A percentile compares a stretch with the other conserved stretches of the same genome.
Evolutionary conservation across 2,797 vertebrate species (phyloP).

Genomic region (Catharus ustulatus): DNA sequence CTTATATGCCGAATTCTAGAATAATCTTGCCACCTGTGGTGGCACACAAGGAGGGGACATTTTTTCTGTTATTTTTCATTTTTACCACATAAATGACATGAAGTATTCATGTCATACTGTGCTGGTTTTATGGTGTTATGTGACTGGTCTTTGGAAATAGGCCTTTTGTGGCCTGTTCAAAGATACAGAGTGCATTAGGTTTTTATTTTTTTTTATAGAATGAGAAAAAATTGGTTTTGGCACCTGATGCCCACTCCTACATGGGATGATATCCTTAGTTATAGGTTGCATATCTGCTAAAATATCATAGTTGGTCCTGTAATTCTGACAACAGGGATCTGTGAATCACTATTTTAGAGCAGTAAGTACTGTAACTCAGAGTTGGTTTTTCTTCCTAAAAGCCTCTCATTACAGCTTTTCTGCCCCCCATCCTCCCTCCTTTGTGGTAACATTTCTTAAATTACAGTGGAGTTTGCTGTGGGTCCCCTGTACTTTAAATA

Average conservation of each 20-base stretch:
- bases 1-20: conserved; percentile 61
- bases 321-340: neutral
- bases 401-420: neutral
- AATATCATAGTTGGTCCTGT: neutral
- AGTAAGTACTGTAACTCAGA: neutral
- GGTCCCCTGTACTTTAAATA: neutral
- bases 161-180: neutral
- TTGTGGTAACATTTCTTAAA: neutral
- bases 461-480: neutral
- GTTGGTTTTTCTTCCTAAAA: neutral
- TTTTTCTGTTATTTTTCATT: conserved; percentile 36
- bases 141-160: neutral
- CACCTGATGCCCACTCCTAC: neutral
- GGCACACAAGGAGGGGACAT: neutral
- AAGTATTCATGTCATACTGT: neutral
- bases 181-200: neutral
- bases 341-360: neutral
- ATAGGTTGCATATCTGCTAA: neutral
- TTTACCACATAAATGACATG: neutral
- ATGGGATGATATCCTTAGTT: neutral
- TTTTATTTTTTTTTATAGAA: neutral
- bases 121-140: neutral
- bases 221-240: neutral
- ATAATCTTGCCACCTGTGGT: conserved; percentile 16
- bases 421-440: neutral